Percentiles rank a stretch among this genome's conserved stretches.
Conservation (phyloP, 92 coral and sea anemone genomes). For the Pocillopora grandis region DNA sequence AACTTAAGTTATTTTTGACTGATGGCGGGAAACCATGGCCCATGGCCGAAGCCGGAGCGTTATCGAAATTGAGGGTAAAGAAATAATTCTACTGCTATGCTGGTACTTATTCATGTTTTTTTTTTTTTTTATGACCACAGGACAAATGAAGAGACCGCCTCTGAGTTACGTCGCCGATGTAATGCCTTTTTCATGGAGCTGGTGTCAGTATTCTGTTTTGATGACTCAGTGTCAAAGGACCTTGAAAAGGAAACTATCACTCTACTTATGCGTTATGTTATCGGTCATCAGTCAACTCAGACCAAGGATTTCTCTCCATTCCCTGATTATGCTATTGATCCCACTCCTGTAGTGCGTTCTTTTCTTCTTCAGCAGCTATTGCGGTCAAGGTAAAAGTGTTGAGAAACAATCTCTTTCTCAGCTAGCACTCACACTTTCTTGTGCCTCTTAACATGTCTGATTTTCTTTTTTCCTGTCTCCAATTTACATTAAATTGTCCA, state of each 20-base stretch:
- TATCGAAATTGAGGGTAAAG: too few relatives aligned
- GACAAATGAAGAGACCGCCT: conserved; percentile 7
- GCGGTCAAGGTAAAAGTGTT: conserved; percentile 53
- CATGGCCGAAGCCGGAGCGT: too few relatives aligned
- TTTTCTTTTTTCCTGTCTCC: too few relatives aligned
- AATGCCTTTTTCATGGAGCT: conserved; percentile 87
- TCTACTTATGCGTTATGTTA: conserved; percentile 59
- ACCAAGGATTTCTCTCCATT: conserved; percentile 74
- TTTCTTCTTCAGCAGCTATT: conserved; percentile 79
- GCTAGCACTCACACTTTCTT: too few relatives aligned
- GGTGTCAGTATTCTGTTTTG: conserved; percentile 76
- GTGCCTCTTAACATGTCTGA: too few relatives aligned
- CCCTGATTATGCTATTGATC: conserved; percentile 62
- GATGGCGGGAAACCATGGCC: too few relatives aligned
- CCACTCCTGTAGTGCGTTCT: conserved; percentile 81
- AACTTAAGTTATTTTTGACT: too few relatives aligned
- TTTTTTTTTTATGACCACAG: not conserved
- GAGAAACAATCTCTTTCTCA: too few relatives aligned
- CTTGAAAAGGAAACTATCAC: conserved; percentile 39
- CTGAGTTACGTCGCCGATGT: conserved; percentile 57
- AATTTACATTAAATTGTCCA: too few relatives aligned
- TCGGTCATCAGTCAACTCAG: conserved; percentile 34
- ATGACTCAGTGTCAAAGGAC: conserved; percentile 44
- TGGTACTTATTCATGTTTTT: not conserved
- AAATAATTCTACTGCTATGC: not conserved